Evolutionary conservation across 2,113 vertebrate genomes (phyloP).

Genomic region (Corydoras maculifer): DNA sequence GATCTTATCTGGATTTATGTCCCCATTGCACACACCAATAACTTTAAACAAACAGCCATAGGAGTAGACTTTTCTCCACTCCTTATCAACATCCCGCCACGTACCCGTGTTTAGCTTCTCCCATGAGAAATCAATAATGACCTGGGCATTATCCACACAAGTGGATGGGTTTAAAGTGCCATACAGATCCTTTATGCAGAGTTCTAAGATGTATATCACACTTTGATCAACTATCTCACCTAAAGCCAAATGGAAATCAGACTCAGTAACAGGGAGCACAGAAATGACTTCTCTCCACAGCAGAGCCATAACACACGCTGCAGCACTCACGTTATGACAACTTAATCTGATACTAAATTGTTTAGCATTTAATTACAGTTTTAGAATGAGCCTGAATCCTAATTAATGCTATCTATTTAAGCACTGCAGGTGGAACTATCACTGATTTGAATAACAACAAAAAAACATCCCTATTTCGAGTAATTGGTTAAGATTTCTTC

Average conservation of each 20-base stretch:
- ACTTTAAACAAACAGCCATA: constrained; percentile 81
- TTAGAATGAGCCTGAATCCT: not conserved
- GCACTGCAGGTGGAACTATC: too few species aligned
- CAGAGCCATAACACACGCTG: constrained; percentile 40
- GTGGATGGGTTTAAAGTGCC: not conserved
- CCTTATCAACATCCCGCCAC: constrained; percentile 76
- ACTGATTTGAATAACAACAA: too few species aligned
- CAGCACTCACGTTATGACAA: not conserved
- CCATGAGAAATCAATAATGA: constrained; percentile 78
- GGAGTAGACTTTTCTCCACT: constrained; percentile 79
- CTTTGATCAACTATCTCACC: constrained; percentile 61
- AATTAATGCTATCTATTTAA: too few species aligned
- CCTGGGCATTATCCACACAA: constrained; percentile 59
- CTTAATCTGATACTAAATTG: not conserved
- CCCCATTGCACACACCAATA: constrained; percentile 60
- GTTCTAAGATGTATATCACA: constrained; percentile 55
- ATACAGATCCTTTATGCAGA: constrained; percentile 61
- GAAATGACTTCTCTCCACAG: constrained; percentile 61
- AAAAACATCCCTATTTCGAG: too few species aligned
- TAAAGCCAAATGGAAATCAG: constrained; percentile 61
- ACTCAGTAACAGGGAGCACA: constrained; percentile 56
- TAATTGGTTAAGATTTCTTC: too few species aligned
- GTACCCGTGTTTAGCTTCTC: constrained; percentile 79
- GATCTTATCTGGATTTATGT: constrained; percentile 35
- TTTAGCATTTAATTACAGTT: not conserved